phyloP scores from a whole-genome alignment of 2,797 vertebrate species.

The Pangasius mekongensis region DNA sequence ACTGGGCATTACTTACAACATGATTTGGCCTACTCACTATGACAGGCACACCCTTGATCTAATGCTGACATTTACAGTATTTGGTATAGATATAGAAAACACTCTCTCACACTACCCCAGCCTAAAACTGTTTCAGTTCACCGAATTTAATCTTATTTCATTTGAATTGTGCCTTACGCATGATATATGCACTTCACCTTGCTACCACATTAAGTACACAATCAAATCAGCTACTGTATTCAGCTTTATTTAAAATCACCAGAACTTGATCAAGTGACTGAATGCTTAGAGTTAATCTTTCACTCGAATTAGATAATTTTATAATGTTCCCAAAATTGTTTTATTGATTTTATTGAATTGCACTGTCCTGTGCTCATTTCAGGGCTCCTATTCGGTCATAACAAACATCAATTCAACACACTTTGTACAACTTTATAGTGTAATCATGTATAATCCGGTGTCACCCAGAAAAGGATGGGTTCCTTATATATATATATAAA shows the following conservation, averaged over 20 bases:
- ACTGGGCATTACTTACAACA: neutral
- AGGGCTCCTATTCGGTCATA: neutral
- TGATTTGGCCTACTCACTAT: neutral
- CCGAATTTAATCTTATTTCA: neutral
- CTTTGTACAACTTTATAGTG: neutral
- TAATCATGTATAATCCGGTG: neutral
- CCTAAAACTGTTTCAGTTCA: neutral
- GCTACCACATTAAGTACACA: neutral
- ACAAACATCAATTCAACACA: neutral
- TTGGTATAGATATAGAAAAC: neutral
- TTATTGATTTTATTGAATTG: neutral
- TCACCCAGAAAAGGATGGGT: neutral
- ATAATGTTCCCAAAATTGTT: neutral
- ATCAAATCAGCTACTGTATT: neutral
- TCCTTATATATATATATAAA: neutral
- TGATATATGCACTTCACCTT: neutral
- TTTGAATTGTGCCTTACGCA: neutral
- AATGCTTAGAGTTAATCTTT: neutral
- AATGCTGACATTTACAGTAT: neutral
- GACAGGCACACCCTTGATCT: neutral
- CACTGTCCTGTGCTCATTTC: neutral
- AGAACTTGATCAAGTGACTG: neutral
- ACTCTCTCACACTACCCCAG: neutral
- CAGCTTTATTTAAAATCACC: neutral
- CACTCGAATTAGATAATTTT: neutral